Evolutionary conservation across 2,797 vertebrate genomes (phyloP), one percentile per base, ranked within the genome.

Genomic region (Sphenopsis melanotis): DNA sequence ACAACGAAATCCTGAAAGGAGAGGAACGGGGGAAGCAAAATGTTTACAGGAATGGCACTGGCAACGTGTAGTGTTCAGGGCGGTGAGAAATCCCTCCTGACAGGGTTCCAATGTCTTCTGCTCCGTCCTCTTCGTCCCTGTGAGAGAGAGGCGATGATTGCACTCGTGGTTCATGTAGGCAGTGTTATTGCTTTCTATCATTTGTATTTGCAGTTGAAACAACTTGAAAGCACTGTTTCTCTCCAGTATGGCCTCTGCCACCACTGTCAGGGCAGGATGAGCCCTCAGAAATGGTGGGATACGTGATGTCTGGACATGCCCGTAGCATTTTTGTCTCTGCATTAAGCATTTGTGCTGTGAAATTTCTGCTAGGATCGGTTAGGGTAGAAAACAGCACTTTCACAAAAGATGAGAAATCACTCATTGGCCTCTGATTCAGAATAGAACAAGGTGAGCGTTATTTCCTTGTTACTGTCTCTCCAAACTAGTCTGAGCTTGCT

Each of bases 401-500:
- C 47, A 39, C 20, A 59, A n/a, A 74, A 89, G 52, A 61, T 16
- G 30, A 89, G 34, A 71, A 83, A 83, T 89, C 30, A 8, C 6
- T 84, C n/a, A 23, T 23, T 83, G 46, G 16, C 32, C 55, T 88
- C n/a, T 83, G 59, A 24, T 76, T 93, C 41, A 63, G 30, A 63
- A 53, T 32, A 83, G 86, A 71, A 65, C 60, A 61, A 60, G 41
- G 27, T 32, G 55, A 92, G 41, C 30, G 4, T 15, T 44, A 24
- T 68, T 66, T 80, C 44, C 53, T 63, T 84, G 32, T 80, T 92
- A 68, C 23, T 2, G 1, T 76, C 36, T 92, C 71, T 79, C 37
- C 30, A 66, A 78, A 79, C 50, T 66, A 60, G 70, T 68, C 36
- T 88, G 81, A 95, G 83, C 93, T 93, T 84, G 87, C 32, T 64